Evolutionary conservation across 2,113 vertebrate genomes (phyloP).

Genomic region (Pachypanchax playfairii): DNA sequence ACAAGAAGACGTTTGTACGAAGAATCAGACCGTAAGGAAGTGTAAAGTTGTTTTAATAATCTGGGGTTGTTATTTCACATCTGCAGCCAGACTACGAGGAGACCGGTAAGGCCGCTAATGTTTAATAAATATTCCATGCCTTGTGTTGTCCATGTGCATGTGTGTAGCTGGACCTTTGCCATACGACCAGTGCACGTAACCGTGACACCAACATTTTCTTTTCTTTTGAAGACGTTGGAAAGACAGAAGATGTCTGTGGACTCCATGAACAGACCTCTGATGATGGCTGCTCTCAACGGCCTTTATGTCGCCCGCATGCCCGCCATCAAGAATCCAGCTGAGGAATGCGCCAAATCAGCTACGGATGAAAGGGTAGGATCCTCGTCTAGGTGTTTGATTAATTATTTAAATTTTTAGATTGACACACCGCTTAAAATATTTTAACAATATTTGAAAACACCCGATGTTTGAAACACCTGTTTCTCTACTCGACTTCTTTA

Average conservation of each 20-base stretch:
- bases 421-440: no score
- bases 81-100: slow-evolving; percentile 28
- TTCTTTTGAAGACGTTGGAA: slow-evolving; percentile 94
- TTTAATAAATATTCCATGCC: slow-evolving; percentile 12
- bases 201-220: slow-evolving; percentile 81
- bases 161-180: neutral
- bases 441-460: no score
- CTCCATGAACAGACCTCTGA: slow-evolving; percentile 93
- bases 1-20: no score
- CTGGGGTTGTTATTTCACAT: slow-evolving; percentile 29
- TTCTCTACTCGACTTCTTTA: no score
- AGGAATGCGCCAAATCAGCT: slow-evolving; percentile 81
- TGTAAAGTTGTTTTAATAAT: slow-evolving; percentile 14
- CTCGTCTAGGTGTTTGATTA: neutral
- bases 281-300: slow-evolving; percentile 93
- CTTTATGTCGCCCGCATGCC: slow-evolving; percentile 89
- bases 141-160: neutral
- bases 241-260: slow-evolving; percentile 97
- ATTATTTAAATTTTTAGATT: no score
- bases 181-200: slow-evolving; percentile 42
- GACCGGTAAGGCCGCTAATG: slow-evolving; percentile 12
- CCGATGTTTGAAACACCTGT: no score
- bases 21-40: no score
- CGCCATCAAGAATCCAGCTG: slow-evolving; percentile 83
- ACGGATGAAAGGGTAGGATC: slow-evolving; percentile 90